Base-by-base conservation (phyloP, 30 jellyfish, hydroid and myxozoan species). In the Pelagia noctiluca region DNA sequence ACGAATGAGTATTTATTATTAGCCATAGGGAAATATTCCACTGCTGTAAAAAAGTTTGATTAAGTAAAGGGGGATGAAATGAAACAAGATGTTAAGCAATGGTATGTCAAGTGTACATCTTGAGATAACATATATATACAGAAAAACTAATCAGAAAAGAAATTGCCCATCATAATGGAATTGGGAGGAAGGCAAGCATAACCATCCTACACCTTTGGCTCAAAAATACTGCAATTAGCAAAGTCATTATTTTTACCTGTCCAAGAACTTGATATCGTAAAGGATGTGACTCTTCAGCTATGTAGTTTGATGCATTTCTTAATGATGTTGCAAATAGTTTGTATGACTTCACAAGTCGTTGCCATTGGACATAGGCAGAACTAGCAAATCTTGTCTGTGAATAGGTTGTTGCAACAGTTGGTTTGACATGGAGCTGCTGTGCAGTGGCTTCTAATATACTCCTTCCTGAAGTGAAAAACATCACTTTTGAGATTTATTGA, bases 331-430 rank as follows among this genome's bases (percentile, higher is more conserved):
- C 73, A 60, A 60, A 60, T 60, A 60, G 73, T 10, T 60, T 60
- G 33, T 13, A 60, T 60, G 73, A 60, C 33, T 60, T 60, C 28
- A 60, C 73, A 60, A 60, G 73, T 13, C 73, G 73, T 60, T 60
- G 73, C 73, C 73, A 1, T 60, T 60, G 73, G 33, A 60, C 73
- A 60, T 13, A 60, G 33, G 73, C 73, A 60, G 73, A 60, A 24
- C 73, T 60, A 13, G 73, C 73, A 60, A 60, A 60, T 60, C 73
- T 60, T 24, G 73, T 8, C 73, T 60, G 73, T 60, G 73, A 60
- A 60, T 60, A 60, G 0, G 73, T 60, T 60, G 73, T 24, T 13
- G 73, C 73, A 13, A 60, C 73, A 19, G 73, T 60, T 60, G 73
- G 33, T 60, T 60, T 60, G 33, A 60, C 73, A 24, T 60, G 33